Base-by-base conservation (phyloP, 2,797 vertebrate genomes). In the Microctenopoma lineatum region DNA sequence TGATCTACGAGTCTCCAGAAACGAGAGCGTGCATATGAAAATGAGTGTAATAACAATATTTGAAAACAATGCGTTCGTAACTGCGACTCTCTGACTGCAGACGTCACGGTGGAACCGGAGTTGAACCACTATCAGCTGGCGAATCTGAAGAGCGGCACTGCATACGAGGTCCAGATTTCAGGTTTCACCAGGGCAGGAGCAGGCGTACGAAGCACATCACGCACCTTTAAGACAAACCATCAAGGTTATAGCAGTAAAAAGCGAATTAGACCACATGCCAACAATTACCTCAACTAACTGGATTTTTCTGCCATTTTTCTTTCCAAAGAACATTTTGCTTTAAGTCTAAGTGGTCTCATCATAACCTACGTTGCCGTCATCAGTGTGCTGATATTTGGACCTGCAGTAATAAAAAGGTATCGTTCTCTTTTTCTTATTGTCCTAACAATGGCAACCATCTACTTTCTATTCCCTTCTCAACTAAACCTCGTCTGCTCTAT, bases 141-240 rank as follows among this genome's bases (percentile, higher is more conserved):
- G 0, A 42, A 82, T 25, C 93, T 98, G 0, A 80, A 85, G 65
- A 88, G 73, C 15, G 86, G 84, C 42, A 93, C 70, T 0, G 9
- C n/a, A 0, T 96, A 96, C 70, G 61, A 42, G 32, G 85, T 96
- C 11, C 85, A 92, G 56, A 67, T 97, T 39, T 93, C 93, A 18
- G 96, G 93, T n/a, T 89, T 94, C 84, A 98, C 96, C 6, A 71
- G 7, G 0, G 91, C 87, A 12, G 96, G 96, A 12, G 88, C 84
- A 52, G 96, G 95, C 79, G 78, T 70, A 42, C 77, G 42, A 0
- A 95, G 95, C 60, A 2, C 59, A 5, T 13, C 21, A 0, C 53
- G 36, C 14, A 10, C 84, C 68, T 86, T 94, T 18, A 77, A 72
- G 21, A 94, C 92, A 2, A 34, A 77, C 0, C 3, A 18, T 7